Percentiles rank a stretch among this genome's conserved stretches.
phyloP scores from a whole-genome alignment of 1,140 invertebrate species.

The Trachelipus rathkii region DNA sequence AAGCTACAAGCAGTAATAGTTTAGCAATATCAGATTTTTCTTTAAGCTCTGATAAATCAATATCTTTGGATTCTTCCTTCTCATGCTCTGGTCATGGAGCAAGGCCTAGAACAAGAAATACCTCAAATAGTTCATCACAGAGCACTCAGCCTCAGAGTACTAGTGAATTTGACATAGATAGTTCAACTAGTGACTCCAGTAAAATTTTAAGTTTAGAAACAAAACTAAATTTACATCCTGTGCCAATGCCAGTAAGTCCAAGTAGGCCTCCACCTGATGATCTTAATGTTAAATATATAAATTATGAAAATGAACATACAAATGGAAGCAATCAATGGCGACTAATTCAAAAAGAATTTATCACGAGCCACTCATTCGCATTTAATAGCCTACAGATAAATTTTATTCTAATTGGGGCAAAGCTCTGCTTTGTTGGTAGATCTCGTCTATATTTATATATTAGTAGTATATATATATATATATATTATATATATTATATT shows the following conservation, averaged over 20 bases:
- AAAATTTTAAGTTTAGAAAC: slow-evolving; percentile 36
- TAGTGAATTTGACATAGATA: slow-evolving; percentile 31
- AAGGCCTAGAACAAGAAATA: slow-evolving; percentile 43
- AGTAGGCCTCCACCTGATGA: slow-evolving; percentile 25
- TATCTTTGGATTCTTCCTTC: slow-evolving; percentile 32
- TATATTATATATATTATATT: too few relatives aligned
- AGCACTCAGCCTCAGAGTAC: slow-evolving; percentile 42
- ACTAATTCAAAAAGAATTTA: slow-evolving; percentile 95
- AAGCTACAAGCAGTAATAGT: slow-evolving; percentile 40
- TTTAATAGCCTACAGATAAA: slow-evolving; percentile 99
- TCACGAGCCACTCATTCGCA: slow-evolving; percentile 99
- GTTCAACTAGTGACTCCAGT: slow-evolving; percentile 28
- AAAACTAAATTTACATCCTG: slow-evolving; percentile 40
- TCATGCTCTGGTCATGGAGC: slow-evolving; percentile 36
- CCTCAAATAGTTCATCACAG: slow-evolving; percentile 40
- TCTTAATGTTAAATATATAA: slow-evolving; percentile 58
- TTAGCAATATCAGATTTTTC: slow-evolving; percentile 44
- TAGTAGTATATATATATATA: slow-evolving; percentile 49
- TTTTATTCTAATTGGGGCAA: slow-evolving; percentile 99
- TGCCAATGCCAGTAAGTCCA: slow-evolving; percentile 24
- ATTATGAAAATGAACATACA: slow-evolving; percentile 83
- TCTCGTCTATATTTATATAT: too few relatives aligned
- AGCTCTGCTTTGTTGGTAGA: slow-evolving; percentile 95
- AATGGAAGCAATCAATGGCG: slow-evolving; percentile 96
- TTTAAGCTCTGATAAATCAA: slow-evolving; percentile 40